These are phyloP conservation scores for Heliconius erato DNA, from an alignment of 2,888 invertebrate genomes.

Conservation along the genomic window DNA sequence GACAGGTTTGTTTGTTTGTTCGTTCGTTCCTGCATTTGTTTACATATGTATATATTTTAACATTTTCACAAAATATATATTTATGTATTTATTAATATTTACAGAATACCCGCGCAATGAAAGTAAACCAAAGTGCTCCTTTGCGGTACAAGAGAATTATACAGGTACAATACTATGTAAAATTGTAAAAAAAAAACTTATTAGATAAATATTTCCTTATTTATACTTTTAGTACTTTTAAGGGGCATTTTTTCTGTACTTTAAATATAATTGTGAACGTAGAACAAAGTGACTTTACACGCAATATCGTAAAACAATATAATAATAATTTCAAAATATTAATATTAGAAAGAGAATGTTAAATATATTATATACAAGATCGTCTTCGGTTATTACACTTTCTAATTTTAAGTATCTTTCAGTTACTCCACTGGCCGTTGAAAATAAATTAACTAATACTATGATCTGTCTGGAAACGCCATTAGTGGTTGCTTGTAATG, in stretches of 20 bases:
- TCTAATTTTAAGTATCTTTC: neutral
- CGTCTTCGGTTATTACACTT: too few relatives aligned
- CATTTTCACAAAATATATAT: neutral
- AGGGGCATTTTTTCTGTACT: neutral
- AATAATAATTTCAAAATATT: too few relatives aligned
- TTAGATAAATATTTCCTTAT: neutral
- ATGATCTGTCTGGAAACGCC: constrained; percentile 19
- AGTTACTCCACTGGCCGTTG: constrained; percentile 6
- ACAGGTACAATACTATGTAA: constrained; percentile 19
- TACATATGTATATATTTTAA: too few relatives aligned
- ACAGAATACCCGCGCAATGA: constrained; percentile 3
- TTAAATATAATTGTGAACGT: neutral
- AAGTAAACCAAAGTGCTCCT: constrained; percentile 8
- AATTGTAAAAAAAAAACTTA: neutral
- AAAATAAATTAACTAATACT: constrained; percentile 40
- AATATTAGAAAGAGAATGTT: too few relatives aligned
- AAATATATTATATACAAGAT: too few relatives aligned
- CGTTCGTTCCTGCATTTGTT: too few relatives aligned
- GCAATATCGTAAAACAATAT: too few relatives aligned
- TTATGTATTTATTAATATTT: neutral
- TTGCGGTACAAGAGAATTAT: constrained; percentile 17
- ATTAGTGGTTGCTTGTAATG: neutral
- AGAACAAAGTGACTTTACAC: too few relatives aligned
- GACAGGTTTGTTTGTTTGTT: too few relatives aligned
- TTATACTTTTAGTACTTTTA: neutral